These are phyloP conservation scores for Micrastur ruficollis DNA, from an alignment of 2,797 vertebrate genomes.

Conservation along the genomic window DNA sequence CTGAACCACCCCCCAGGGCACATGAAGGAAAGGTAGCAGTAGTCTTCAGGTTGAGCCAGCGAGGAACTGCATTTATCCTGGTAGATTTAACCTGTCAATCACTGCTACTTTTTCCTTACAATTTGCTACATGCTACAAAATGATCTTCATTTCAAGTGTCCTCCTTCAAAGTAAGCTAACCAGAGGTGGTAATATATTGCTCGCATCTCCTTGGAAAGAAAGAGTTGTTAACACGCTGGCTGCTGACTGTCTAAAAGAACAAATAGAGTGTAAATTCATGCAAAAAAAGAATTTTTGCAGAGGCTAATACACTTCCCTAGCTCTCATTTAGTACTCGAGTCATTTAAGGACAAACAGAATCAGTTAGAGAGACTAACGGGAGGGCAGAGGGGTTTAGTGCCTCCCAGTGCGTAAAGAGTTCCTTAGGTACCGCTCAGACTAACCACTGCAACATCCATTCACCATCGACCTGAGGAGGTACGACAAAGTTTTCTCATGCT, in stretches of 20 bases:
- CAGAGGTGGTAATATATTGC: background rate
- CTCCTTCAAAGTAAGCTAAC: background rate
- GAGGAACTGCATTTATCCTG: background rate
- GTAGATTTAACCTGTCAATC: background rate
- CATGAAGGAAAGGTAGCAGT: background rate
- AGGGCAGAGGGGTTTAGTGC: background rate
- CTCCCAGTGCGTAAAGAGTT: background rate
- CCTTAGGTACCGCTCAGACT: background rate
- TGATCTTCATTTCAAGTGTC: background rate
- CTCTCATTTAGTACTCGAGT: background rate
- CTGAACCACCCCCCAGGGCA: background rate
- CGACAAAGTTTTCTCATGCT: background rate
- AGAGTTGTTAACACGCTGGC: background rate
- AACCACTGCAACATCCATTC: background rate
- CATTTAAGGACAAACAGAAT: background rate
- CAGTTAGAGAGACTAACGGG: background rate
- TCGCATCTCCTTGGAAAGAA: background rate
- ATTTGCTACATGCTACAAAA: background rate
- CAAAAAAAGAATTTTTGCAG: background rate
- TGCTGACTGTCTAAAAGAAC: background rate
- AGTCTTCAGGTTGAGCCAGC: background rate
- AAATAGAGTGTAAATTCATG: fast-evolving
- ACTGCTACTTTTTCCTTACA: background rate
- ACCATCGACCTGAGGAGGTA: background rate
- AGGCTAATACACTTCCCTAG: background rate